phyloP scores from a whole-genome alignment of 2,888 invertebrate species.

The Apomyelois bistriatella region DNA sequence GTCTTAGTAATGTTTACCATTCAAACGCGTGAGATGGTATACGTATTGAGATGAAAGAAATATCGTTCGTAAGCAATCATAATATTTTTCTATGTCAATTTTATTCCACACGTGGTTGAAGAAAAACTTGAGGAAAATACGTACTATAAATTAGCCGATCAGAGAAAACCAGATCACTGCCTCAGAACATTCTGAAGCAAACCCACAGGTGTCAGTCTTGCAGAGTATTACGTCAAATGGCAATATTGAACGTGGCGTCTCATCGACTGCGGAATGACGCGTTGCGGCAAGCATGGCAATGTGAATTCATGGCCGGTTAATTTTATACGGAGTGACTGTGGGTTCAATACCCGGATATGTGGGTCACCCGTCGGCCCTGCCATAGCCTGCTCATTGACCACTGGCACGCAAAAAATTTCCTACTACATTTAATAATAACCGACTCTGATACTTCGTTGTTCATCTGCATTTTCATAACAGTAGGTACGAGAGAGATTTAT shows the following conservation, averaged over 20 bases:
- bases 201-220: background rate
- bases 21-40: constrained; percentile 16
- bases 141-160: too few species aligned
- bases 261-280: constrained; percentile 1
- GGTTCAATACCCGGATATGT: constrained; percentile 58
- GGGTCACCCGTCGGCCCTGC: constrained; percentile 37
- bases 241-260: background rate
- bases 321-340: constrained; percentile 39
- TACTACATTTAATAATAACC: too few species aligned
- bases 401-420: constrained; percentile 6
- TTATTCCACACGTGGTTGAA: background rate
- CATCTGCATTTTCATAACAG: too few species aligned
- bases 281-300: constrained; percentile 23
- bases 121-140: background rate
- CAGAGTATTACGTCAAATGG: constrained; percentile 12
- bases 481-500: too few species aligned
- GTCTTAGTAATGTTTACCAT: constrained; percentile 15
- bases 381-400: constrained; percentile 28
- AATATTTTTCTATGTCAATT: background rate
- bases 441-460: too few species aligned
- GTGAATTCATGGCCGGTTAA: constrained; percentile 48
- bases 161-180: background rate
- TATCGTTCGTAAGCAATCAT: background rate
- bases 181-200: background rate
- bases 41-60: background rate